phyloP scores from a whole-genome alignment of 2,113 vertebrate genomes.

The Ifrita kowaldi region DNA sequence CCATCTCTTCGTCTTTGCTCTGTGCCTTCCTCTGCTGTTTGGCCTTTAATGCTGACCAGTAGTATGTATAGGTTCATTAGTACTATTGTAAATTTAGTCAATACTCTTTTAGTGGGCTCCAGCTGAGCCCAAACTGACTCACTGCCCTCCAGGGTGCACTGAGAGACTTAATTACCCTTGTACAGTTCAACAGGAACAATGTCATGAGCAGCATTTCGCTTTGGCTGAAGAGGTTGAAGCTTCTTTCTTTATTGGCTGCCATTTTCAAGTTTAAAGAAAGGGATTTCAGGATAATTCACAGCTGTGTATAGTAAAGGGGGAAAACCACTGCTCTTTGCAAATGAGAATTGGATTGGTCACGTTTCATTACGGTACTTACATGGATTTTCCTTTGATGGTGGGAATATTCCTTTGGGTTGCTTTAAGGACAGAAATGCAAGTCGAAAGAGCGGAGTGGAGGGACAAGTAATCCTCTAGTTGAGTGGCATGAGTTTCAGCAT shows the following conservation, averaged over 20 bases:
- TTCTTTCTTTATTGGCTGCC: neutral
- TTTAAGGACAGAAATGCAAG: neutral
- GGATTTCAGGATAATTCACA: neutral
- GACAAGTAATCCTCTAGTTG: neutral
- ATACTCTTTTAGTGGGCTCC: constrained; percentile 53
- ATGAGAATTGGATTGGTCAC: neutral
- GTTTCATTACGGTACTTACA: neutral
- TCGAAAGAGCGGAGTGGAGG: neutral
- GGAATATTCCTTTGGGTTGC: neutral
- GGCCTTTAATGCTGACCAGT: constrained; percentile 36
- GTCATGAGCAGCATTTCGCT: neutral
- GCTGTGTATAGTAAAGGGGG: neutral
- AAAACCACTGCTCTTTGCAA: neutral
- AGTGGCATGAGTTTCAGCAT: neutral
- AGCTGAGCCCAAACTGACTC: constrained; percentile 49
- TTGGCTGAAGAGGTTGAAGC: neutral
- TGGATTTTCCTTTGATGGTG: constrained; percentile 6
- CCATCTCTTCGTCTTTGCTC: neutral
- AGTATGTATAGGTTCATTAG: constrained; percentile 45
- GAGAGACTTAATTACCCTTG: constrained; percentile 60
- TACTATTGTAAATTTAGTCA: constrained; percentile 49
- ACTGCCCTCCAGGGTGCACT: constrained; percentile 43
- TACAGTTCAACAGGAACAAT: constrained; percentile 20
- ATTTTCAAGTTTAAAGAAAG: neutral
- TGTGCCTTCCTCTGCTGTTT: neutral